These are phyloP conservation scores for Drosophila demipolita DNA, from an alignment of 2,888 invertebrate genomes.

Conservation along the genomic window DNA sequence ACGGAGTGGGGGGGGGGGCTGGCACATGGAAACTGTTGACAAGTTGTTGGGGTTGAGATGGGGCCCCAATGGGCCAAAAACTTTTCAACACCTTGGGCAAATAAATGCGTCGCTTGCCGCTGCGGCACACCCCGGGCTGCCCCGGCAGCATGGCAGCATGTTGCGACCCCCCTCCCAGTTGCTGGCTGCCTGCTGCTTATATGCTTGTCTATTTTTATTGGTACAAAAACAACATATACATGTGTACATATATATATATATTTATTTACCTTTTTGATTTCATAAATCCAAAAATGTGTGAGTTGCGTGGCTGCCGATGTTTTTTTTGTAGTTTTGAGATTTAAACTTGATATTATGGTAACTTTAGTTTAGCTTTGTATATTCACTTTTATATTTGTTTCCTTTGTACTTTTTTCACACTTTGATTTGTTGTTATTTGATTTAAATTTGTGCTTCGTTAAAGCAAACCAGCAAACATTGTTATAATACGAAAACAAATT, in stretches of 20 bases:
- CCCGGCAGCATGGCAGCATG: not conserved
- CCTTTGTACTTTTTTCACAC: conserved; percentile 27
- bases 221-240: conserved; percentile 37
- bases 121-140: conserved; percentile 17
- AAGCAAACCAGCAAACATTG: conserved; percentile 23
- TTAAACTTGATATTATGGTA: conserved; percentile 2
- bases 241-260: conserved; percentile 6
- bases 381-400: conserved; percentile 1
- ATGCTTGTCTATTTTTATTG: conserved; percentile 71
- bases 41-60: no score
- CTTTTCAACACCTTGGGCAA: conserved; percentile 73
- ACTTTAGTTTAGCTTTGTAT: not conserved
- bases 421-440: conserved; percentile 54
- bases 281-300: conserved; percentile 70
- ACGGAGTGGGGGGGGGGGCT: not conserved
- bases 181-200: conserved; percentile 19
- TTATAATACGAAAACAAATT: conserved; percentile 19
- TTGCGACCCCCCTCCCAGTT: conserved; percentile 5
- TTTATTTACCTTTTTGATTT: conserved; percentile 71
- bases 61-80: conserved; percentile 41
- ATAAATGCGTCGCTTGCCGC: conserved; percentile 63
- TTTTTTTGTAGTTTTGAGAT: conserved; percentile 10
- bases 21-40: conserved; percentile 48
- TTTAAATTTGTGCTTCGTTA: conserved; percentile 51
- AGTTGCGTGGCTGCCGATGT: conserved; percentile 14